These are phyloP conservation scores for Eurytoma adleriae DNA, from an alignment of 2,888 invertebrate genomes.

Conservation along the genomic window DNA sequence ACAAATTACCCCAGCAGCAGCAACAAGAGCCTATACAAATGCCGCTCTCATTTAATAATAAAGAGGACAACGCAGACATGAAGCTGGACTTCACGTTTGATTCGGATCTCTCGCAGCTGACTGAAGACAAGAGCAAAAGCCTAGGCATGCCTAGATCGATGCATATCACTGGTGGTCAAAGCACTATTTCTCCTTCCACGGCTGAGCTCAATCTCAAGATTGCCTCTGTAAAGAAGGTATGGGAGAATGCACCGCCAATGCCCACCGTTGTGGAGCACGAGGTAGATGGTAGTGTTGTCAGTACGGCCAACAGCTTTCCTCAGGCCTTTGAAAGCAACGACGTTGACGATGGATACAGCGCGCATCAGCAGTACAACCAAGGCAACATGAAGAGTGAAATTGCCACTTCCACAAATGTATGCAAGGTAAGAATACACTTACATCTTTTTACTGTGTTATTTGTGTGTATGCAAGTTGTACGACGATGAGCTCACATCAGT, in stretches of 20 bases:
- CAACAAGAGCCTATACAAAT: constrained; percentile 77
- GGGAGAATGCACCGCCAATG: constrained; percentile 84
- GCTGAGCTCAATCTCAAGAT: constrained; percentile 96
- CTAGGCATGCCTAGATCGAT: constrained; percentile 81
- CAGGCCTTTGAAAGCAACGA: constrained; percentile 76
- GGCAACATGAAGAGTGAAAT: constrained; percentile 77
- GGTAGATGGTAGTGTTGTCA: constrained; percentile 77
- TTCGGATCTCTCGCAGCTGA: constrained; percentile 86
- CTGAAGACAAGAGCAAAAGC: constrained; percentile 83
- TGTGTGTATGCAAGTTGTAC: not conserved
- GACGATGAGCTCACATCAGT: not conserved
- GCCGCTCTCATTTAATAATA: constrained; percentile 84
- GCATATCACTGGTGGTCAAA: constrained; percentile 81
- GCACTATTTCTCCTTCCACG: constrained; percentile 87
- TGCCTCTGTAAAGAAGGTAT: constrained; percentile 92
- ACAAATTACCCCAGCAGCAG: constrained; percentile 66
- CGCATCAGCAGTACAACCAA: constrained; percentile 78
- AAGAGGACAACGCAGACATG: constrained; percentile 90
- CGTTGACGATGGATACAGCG: constrained; percentile 78
- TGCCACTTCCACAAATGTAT: constrained; percentile 83
- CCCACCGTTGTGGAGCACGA: constrained; percentile 82
- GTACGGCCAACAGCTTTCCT: constrained; percentile 71
- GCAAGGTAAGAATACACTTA: constrained; percentile 79
- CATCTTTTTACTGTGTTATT: not conserved
- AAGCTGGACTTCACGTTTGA: constrained; percentile 95